Conservation (phyloP, 2,113 vertebrate genomes). For the Petrocephalus zakoni region DNA sequence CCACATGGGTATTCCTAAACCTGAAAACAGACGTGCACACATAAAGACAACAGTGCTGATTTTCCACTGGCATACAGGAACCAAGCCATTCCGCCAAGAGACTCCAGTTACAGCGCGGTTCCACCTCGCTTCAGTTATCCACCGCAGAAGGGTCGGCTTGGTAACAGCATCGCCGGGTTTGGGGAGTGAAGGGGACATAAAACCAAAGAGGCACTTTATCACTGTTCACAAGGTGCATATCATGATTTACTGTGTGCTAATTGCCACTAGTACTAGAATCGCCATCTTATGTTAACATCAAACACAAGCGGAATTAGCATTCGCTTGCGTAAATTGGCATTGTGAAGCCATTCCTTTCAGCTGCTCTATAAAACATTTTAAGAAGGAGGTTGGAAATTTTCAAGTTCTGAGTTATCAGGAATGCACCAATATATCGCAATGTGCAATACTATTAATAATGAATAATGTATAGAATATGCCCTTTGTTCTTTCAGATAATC, state of each 20-base stretch:
- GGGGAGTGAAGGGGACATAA: not conserved
- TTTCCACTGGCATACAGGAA: not conserved
- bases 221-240: not conserved
- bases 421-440: not conserved
- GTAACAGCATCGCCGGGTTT: not conserved
- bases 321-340: not conserved
- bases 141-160: not conserved
- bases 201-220: not conserved
- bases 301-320: not conserved
- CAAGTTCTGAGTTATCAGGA: too few relatives aligned
- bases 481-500: not conserved
- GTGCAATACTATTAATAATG: not conserved
- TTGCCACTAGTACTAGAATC: not conserved
- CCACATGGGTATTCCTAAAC: not conserved
- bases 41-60: not conserved
- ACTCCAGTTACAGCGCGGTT: not conserved
- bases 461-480: not conserved
- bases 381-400: not conserved
- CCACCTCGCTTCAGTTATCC: not conserved
- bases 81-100: too few relatives aligned
- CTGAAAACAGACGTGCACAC: not conserved
- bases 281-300: not conserved
- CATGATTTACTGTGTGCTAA: not conserved
- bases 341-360: not conserved
- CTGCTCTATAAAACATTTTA: not conserved